Percentiles rank a stretch among this genome's conserved stretches.
These are phyloP conservation scores for Aphidoletes aphidimyza DNA, from an alignment of 2,888 invertebrate genomes.

Conservation along the genomic window DNA sequence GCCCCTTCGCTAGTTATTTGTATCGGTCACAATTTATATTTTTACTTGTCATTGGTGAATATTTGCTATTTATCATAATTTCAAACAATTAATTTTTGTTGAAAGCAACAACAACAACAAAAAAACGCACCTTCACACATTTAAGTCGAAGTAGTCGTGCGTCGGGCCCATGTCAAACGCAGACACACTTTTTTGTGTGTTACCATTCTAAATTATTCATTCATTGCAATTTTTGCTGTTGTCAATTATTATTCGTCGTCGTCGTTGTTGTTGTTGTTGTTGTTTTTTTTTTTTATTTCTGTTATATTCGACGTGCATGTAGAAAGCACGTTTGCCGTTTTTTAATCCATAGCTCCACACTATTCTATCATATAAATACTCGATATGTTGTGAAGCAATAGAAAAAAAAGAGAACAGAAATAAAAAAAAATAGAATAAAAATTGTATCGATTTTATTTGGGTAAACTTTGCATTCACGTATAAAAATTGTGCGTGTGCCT, in stretches of 20 bases:
- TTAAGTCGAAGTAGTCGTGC: constrained; percentile 17
- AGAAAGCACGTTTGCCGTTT: neutral
- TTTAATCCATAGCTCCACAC: neutral
- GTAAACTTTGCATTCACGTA: neutral
- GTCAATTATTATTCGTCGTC: constrained; percentile 39
- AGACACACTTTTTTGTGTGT: neutral
- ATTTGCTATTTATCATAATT: constrained; percentile 45
- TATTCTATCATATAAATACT: constrained; percentile 2
- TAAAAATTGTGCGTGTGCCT: constrained; percentile 44
- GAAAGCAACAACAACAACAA: too few relatives aligned
- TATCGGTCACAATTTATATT: neutral
- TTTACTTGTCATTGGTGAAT: neutral
- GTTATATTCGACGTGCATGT: neutral
- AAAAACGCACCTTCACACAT: constrained; percentile 44
- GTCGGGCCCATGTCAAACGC: constrained; percentile 33
- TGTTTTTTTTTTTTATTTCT: neutral
- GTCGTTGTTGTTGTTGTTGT: neutral
- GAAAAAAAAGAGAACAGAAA: neutral
- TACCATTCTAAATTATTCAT: constrained; percentile 45
- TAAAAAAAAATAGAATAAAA: neutral
- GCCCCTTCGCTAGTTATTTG: too few relatives aligned
- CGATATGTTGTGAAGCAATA: neutral
- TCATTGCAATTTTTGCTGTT: constrained; percentile 46
- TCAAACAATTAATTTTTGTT: constrained; percentile 40
- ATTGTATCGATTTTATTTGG: constrained; percentile 22